Base-by-base conservation (phyloP, 2,113 vertebrate genomes). In the Addax nasomaculatus region DNA sequence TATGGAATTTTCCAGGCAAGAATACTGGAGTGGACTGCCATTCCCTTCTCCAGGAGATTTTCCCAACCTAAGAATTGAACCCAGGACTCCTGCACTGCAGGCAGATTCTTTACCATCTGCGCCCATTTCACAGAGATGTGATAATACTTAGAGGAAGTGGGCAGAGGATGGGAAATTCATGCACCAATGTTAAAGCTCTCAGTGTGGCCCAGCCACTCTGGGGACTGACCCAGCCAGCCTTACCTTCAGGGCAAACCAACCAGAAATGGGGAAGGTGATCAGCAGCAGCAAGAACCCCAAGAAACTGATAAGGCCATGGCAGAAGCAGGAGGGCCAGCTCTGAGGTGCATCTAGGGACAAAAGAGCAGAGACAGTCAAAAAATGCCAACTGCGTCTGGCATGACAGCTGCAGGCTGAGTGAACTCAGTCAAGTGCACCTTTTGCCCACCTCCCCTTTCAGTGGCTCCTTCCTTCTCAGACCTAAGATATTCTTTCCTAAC, bases 161-260 rank as follows among this genome's bases (percentile, higher is more conserved):
- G 21, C 1, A 47, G 51, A 89, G 45, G 12, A 55, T 1, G 6
- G 62, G 39, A 13, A 88, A 89, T 89, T 29, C 39, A 87, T 23
- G 43, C 64, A 79, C 51, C 85, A 45, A 19, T 12, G 49, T 55
- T 45, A 95, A 85, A 90, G 36, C 58, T 53, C 33, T 73, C n/a
- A 3, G 15, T 43, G 33, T 17, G 49, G 14, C 16, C 60, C 85
- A 53, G 9, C 4, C 27, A 45, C 49, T 12, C 25, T 10, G 5
- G 78, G 30, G 23, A 39, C 47, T 73, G 36, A 55, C 36, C 30
- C 27, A 47, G 78, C 15, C 67, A 95, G 49, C 17, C 92, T 97
- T 98, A 99, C 99, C 98, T 99, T 99, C 73, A 99, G 97, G 51
- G 99, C 99, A 98, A 99, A 99, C 99, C 99, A 99, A 84, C 99